A percentile compares a stretch with the other conserved stretches of the same genome.
phyloP scores from a whole-genome alignment of 2,113 vertebrate genomes.

The Jacana jacana region DNA sequence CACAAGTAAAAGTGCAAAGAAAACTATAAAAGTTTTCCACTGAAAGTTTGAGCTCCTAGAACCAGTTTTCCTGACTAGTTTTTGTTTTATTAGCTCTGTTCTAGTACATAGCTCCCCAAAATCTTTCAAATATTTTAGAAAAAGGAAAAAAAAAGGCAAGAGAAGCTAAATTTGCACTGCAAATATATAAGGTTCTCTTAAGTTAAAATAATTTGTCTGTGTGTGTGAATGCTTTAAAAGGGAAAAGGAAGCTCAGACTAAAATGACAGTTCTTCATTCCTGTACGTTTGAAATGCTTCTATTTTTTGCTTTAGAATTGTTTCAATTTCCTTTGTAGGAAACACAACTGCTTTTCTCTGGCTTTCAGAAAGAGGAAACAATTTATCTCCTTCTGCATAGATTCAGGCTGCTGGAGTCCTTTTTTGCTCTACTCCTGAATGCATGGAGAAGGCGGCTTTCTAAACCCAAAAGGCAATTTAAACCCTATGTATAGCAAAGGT shows the following conservation, averaged over 20 bases:
- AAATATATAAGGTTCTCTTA: not conserved
- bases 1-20: not conserved
- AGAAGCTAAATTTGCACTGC: not conserved
- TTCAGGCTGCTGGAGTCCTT: not conserved
- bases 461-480: too few species aligned
- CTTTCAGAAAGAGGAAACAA: not conserved
- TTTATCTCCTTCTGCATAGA: not conserved
- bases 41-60: not conserved
- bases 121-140: not conserved
- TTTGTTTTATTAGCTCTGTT: not conserved
- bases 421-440: not conserved
- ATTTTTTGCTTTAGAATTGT: not conserved
- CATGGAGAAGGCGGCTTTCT: not conserved
- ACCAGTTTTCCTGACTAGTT: not conserved
- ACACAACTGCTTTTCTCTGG: not conserved
- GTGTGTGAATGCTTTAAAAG: not conserved
- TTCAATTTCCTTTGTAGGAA: not conserved
- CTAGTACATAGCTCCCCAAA: not conserved
- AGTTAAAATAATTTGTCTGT: not conserved
- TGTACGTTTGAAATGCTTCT: not conserved
- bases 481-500: not conserved
- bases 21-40: not conserved
- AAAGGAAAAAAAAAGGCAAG: not conserved
- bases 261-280: not conserved
- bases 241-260: not conserved